A percentile compares a stretch with the other conserved stretches of the same genome.
These are phyloP conservation scores for Chondrosia reniformis DNA, from an alignment of 37 sponge, comb jelly and placozoan genomes.

Conservation along the genomic window DNA sequence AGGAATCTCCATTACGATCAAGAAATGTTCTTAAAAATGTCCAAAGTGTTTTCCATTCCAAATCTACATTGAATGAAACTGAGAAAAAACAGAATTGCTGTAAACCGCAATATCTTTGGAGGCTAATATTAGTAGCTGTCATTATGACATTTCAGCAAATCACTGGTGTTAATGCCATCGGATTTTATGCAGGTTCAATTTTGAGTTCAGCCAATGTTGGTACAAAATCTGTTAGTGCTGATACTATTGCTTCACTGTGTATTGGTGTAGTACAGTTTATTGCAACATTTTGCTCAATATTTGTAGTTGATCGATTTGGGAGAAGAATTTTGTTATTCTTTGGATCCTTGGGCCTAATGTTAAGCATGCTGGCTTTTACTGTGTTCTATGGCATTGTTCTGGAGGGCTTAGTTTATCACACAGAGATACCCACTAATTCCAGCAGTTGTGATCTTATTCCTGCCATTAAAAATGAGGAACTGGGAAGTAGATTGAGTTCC, in stretches of 20 bases:
- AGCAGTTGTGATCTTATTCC: neutral
- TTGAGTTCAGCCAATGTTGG: constrained; percentile 24
- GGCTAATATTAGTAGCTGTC: constrained; percentile 6
- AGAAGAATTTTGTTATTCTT: constrained; percentile 50
- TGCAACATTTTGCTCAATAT: constrained; percentile 41
- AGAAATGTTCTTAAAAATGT: constrained; percentile 9
- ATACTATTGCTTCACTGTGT: constrained; percentile 21
- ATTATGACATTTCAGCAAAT: constrained; percentile 79
- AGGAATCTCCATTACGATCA: constrained; percentile 75
- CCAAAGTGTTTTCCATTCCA: neutral
- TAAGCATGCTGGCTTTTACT: constrained; percentile 40
- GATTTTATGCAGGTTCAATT: constrained; percentile 61
- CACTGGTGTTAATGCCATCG: constrained; percentile 75
- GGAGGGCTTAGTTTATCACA: neutral
- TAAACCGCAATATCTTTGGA: neutral
- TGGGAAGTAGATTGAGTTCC: neutral
- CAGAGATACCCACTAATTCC: neutral
- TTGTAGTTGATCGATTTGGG: constrained; percentile 69
- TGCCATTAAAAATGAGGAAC: no score
- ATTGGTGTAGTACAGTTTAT: constrained; percentile 50
- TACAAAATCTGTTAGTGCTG: neutral
- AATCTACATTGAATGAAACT: neutral
- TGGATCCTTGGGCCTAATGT: constrained; percentile 31
- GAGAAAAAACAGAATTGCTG: neutral
- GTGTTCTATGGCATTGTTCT: constrained; percentile 16